These are phyloP conservation scores for Hirtodrosophila trivittata DNA, from an alignment of 2,888 invertebrate genomes.

Conservation along the genomic window DNA sequence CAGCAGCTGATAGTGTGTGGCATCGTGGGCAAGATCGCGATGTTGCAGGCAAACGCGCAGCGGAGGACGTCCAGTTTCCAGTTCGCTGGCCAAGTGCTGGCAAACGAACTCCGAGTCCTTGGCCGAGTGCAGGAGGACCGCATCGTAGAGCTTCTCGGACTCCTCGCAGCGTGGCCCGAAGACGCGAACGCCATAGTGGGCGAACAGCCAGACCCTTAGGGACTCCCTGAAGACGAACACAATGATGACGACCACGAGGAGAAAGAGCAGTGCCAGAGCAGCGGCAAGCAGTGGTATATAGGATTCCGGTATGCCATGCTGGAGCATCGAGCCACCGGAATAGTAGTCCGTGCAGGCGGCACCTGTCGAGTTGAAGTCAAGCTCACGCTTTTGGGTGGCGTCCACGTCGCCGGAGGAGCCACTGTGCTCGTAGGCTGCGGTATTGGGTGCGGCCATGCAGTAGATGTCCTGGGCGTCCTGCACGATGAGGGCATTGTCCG, in stretches of 20 bases:
- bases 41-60: conserved; percentile 95
- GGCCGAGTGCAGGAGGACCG: conserved; percentile 95
- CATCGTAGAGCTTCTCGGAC: conserved; percentile 94
- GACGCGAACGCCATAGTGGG: conserved; percentile 92
- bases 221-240: conserved; percentile 94
- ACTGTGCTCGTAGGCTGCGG: conserved; percentile 43
- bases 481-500: conserved; percentile 92
- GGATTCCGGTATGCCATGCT: conserved; percentile 91
- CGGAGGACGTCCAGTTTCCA: conserved; percentile 90
- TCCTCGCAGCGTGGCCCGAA: conserved; percentile 91
- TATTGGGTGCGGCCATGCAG: conserved; percentile 87
- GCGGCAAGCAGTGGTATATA: conserved; percentile 93
- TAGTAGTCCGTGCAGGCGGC: conserved; percentile 93
- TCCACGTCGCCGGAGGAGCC: neutral
- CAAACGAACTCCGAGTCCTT: conserved; percentile 95
- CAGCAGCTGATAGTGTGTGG: conserved; percentile 86
- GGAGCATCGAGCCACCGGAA: conserved; percentile 90
- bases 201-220: conserved; percentile 93
- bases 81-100: conserved; percentile 92
- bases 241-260: conserved; percentile 90
- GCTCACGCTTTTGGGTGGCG: conserved; percentile 87
- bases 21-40: conserved; percentile 91
- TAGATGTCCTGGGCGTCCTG: conserved; percentile 91
- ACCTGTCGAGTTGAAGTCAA: conserved; percentile 92
- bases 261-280: conserved; percentile 90